A percentile compares a stretch with the other conserved stretches of the same genome.
These are phyloP conservation scores for Phthorimaea operculella DNA, from an alignment of 1,140 invertebrate genomes.

Conservation along the genomic window DNA sequence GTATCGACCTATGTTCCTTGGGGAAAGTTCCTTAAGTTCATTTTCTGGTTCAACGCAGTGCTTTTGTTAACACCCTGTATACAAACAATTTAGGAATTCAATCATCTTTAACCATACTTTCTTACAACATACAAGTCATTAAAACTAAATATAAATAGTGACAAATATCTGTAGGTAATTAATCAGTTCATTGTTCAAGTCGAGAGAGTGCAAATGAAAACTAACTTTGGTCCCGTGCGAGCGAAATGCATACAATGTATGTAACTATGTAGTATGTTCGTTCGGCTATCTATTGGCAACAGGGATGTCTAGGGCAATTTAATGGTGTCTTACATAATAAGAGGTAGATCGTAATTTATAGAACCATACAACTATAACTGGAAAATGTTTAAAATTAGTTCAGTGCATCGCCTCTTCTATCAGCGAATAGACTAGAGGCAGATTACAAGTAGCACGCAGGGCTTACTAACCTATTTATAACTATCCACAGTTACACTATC, in stretches of 20 bases:
- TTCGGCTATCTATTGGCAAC: constrained; percentile 19
- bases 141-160: constrained; percentile 14
- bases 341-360: constrained; percentile 65
- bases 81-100: neutral
- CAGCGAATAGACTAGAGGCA: constrained; percentile 37
- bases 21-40: too few species aligned
- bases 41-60: too few species aligned
- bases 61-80: too few species aligned
- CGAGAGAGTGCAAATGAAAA: constrained; percentile 17
- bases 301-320: constrained; percentile 29
- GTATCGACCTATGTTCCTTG: too few species aligned
- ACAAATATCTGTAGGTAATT: constrained; percentile 17
- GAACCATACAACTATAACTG: constrained; percentile 43
- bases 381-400: constrained; percentile 32
- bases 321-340: constrained; percentile 50
- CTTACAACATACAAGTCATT: neutral
- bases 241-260: constrained; percentile 25
- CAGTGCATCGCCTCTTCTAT: constrained; percentile 17
- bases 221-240: constrained; percentile 55
- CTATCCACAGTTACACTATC: constrained; percentile 41
- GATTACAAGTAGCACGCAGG: constrained; percentile 48
- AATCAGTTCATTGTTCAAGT: constrained; percentile 25
- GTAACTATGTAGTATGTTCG: constrained; percentile 12
- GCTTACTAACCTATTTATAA: constrained; percentile 36
- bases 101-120: neutral